Conservation (phyloP, 2,797 vertebrate genomes). For the Malacoctenus gilli region DNA sequence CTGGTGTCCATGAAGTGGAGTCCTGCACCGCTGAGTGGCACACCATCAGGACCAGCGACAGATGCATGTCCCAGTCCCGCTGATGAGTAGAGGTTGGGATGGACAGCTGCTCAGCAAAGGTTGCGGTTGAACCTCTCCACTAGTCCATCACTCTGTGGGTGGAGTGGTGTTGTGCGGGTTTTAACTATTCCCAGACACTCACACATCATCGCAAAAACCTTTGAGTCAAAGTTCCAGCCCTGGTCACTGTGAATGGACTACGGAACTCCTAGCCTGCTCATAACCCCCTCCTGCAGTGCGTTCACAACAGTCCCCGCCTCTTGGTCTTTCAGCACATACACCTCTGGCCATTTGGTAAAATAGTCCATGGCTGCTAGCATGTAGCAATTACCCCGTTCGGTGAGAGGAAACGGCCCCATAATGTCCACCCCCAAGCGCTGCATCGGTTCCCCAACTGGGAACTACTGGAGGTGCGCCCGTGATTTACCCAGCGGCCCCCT, state of each 20-base stretch:
- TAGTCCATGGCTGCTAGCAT: not conserved
- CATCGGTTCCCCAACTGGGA: not conserved
- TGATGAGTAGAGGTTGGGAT: not conserved
- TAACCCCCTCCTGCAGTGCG: not conserved
- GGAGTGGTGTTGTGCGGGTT: not conserved
- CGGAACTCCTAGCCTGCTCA: not conserved
- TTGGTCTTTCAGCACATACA: not conserved
- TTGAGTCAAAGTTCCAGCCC: not conserved
- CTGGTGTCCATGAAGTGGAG: not conserved
- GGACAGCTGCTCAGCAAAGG: not conserved
- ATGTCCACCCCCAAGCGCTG: not conserved
- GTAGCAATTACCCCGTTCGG: not conserved
- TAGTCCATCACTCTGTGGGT: not conserved
- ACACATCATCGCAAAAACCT: not conserved
- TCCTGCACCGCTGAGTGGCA: constrained; percentile 1
- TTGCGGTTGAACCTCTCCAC: constrained; percentile 2
- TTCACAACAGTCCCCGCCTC: constrained; percentile 5
- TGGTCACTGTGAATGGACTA: constrained; percentile 1
- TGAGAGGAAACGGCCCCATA: not conserved
- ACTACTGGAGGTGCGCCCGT: too few species aligned
- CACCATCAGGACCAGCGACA: not conserved
- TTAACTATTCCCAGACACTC: not conserved
- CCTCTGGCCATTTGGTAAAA: not conserved
- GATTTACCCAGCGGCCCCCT: not conserved
- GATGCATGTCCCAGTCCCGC: not conserved